Evolutionary conservation across 2,797 vertebrate genomes (phyloP).

Genomic region (Apodemus agrarius): DNA sequence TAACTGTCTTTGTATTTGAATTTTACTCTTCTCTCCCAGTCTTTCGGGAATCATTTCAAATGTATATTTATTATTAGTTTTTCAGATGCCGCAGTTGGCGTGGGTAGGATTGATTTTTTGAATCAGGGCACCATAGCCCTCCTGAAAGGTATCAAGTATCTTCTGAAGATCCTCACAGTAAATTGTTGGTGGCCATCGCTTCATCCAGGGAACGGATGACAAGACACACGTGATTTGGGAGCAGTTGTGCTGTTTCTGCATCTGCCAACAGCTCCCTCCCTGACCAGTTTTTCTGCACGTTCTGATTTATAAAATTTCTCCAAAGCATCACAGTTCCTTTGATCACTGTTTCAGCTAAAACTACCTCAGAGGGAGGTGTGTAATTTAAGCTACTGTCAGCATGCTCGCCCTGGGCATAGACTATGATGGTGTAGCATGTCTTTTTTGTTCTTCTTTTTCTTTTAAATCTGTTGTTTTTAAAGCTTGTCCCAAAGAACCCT

Average conservation of each 20-base stretch:
- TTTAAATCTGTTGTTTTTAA: slow-evolving; percentile 36
- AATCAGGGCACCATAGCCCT: neutral
- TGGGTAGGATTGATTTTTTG: slow-evolving; percentile 34
- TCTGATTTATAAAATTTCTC: slow-evolving; percentile 63
- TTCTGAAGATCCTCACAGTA: neutral
- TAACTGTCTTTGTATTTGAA: neutral
- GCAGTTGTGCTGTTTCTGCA: neutral
- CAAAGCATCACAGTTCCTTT: slow-evolving; percentile 12
- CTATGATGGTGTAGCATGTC: slow-evolving; percentile 3
- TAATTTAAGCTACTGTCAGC: slow-evolving; percentile 49
- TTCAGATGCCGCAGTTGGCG: neutral
- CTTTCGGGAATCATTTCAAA: slow-evolving; percentile 1
- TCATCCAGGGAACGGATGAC: neutral
- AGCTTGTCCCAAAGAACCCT: slow-evolving; percentile 13
- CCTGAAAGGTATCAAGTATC: slow-evolving; percentile 3
- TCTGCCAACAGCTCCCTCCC: neutral
- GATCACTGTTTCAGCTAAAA: slow-evolving; percentile 38
- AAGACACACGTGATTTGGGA: slow-evolving; percentile 40
- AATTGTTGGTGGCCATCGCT: neutral
- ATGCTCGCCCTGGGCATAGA: slow-evolving; percentile 43
- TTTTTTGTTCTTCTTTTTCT: neutral
- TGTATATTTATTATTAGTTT: slow-evolving; percentile 24
- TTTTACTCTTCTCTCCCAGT: slow-evolving; percentile 1
- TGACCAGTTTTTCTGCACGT: neutral
- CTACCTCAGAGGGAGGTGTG: slow-evolving; percentile 5